These are phyloP conservation scores for Metopia argyrocephala DNA, from an alignment of 2,888 invertebrate genomes.

Conservation along the genomic window DNA sequence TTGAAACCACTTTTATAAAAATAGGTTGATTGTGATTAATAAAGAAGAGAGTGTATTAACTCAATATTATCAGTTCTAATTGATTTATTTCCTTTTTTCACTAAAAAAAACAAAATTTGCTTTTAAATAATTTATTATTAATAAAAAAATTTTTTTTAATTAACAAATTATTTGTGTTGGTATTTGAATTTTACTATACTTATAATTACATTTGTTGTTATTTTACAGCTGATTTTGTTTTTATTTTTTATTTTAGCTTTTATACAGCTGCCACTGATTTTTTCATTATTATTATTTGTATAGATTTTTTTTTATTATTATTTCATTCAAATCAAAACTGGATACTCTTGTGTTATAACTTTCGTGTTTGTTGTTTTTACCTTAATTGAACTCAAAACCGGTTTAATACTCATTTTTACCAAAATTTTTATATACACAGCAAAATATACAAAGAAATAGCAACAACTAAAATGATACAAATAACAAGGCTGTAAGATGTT, in stretches of 20 bases:
- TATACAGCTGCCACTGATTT: slow-evolving; percentile 21
- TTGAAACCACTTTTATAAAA: slow-evolving; percentile 5
- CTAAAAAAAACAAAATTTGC: too few relatives aligned
- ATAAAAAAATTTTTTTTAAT: neutral
- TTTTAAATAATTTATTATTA: neutral
- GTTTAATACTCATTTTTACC: slow-evolving; percentile 38
- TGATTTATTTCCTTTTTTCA: neutral
- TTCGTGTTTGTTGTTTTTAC: slow-evolving; percentile 12
- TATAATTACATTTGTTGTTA: too few relatives aligned
- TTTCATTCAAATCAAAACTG: slow-evolving; percentile 28
- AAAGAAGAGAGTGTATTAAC: slow-evolving; percentile 15
- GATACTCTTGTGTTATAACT: slow-evolving; percentile 31
- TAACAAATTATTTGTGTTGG: too few relatives aligned
- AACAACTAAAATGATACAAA: neutral
- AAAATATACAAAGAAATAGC: neutral
- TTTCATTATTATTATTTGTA: neutral
- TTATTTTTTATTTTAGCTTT: neutral
- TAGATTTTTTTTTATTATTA: neutral
- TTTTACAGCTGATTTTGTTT: slow-evolving; percentile 29
- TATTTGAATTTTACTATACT: neutral
- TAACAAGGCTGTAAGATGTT: slow-evolving; percentile 6
- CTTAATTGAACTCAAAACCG: slow-evolving; percentile 34
- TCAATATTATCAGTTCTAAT: slow-evolving; percentile 39
- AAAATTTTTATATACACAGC: slow-evolving; percentile 25
- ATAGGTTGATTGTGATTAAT: slow-evolving; percentile 4